phyloP scores from a whole-genome alignment of 2,797 vertebrate genomes.

The Rhinoraja longicauda region DNA sequence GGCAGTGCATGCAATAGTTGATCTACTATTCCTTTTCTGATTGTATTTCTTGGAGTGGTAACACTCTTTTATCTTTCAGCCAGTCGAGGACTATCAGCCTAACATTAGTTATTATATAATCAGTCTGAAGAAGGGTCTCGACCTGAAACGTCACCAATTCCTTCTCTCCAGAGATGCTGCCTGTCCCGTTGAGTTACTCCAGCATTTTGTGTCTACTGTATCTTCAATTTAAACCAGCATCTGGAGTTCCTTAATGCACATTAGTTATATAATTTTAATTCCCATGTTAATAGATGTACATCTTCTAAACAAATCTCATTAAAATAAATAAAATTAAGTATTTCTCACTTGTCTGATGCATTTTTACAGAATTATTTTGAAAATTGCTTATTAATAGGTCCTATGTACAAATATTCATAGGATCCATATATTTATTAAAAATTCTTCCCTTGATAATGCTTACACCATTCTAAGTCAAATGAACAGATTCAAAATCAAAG shows the following conservation, averaged over 20 bases:
- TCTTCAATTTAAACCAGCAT: no score
- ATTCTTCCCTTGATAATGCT: neutral
- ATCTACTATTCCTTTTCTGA: neutral
- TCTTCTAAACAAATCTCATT: neutral
- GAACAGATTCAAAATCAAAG: conserved; percentile 17
- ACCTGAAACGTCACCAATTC: no score
- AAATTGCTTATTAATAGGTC: neutral
- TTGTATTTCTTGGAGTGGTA: neutral
- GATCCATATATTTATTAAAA: neutral
- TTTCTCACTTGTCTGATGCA: neutral
- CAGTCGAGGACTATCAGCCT: neutral
- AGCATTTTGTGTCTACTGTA: no score
- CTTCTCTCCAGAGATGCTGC: no score
- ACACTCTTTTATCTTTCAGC: no score
- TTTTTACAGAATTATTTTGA: neutral
- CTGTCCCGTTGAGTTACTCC: no score
- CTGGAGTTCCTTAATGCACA: no score
- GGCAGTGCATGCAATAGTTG: neutral
- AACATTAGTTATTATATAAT: neutral
- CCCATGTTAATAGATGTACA: neutral
- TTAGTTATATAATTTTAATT: neutral
- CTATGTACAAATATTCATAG: neutral
- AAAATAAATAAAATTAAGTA: neutral
- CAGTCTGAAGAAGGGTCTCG: no score
- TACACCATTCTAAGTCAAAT: neutral